These are phyloP conservation scores for Drosophila ochracea DNA, from an alignment of 2,888 invertebrate species.

Conservation along the genomic window DNA sequence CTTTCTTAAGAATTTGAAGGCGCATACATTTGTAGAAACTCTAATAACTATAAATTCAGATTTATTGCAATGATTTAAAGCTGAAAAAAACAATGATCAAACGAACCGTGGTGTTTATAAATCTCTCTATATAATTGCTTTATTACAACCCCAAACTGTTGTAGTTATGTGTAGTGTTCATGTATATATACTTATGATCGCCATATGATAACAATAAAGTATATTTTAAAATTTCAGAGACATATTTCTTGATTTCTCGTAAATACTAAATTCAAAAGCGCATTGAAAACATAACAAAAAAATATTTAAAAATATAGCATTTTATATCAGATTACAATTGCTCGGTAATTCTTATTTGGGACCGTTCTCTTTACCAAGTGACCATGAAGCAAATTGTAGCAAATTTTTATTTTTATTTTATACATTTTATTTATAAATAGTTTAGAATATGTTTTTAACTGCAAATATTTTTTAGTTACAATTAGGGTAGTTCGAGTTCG, in stretches of 20 bases:
- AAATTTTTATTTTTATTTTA: neutral
- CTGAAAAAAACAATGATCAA: neutral
- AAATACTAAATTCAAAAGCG: neutral
- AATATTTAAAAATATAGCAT: too few species aligned
- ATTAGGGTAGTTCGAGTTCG: too few species aligned
- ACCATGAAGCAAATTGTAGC: too few species aligned
- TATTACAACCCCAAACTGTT: neutral
- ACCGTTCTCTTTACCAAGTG: too few species aligned
- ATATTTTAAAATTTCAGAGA: neutral
- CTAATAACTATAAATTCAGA: neutral
- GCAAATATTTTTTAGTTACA: too few species aligned
- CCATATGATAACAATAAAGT: neutral
- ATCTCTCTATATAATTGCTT: neutral
- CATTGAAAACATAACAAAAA: too few species aligned
- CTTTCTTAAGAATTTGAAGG: conserved; percentile 26
- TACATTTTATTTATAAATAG: neutral
- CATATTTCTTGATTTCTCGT: neutral
- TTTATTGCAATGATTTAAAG: neutral
- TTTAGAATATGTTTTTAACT: neutral
- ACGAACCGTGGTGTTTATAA: neutral
- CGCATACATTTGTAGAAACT: conserved; percentile 19
- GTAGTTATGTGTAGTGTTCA: too few species aligned
- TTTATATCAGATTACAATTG: too few species aligned
- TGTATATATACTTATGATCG: neutral
- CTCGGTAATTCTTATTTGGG: too few species aligned